These are phyloP conservation scores for Menidia beryllina DNA, from an alignment of 2,113 vertebrate species.

Conservation along the genomic window DNA sequence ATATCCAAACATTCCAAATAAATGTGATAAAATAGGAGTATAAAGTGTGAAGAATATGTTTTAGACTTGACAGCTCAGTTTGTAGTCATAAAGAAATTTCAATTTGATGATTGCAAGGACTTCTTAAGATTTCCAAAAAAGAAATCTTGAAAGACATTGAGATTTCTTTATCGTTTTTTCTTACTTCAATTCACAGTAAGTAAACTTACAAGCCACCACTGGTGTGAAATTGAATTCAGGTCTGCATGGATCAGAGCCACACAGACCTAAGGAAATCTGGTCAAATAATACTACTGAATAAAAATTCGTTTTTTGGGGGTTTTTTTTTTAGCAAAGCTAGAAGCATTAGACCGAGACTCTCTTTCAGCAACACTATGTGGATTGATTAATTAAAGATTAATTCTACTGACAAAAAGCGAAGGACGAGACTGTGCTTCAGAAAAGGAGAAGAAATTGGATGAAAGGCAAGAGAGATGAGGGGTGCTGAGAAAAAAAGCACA, in stretches of 20 bases:
- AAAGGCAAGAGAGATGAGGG: slow-evolving; percentile 31
- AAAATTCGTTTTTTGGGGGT: slow-evolving; percentile 40
- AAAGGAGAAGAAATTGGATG: slow-evolving; percentile 36
- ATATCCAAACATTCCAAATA: background rate
- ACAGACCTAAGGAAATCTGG: slow-evolving; percentile 28
- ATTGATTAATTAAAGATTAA: slow-evolving; percentile 80
- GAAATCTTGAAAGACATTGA: background rate
- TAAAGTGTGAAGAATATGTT: background rate
- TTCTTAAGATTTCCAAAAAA: background rate
- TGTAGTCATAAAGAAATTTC: slow-evolving; percentile 11
- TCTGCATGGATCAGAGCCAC: slow-evolving; percentile 13
- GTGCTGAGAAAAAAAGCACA: slow-evolving; percentile 44
- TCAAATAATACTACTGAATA: slow-evolving; percentile 36
- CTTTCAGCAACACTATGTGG: slow-evolving; percentile 61
- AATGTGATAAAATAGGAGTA: background rate
- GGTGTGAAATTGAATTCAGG: slow-evolving; percentile 17
- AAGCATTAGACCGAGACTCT: slow-evolving; percentile 49
- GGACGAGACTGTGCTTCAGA: slow-evolving; percentile 29
- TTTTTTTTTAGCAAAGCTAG: slow-evolving; percentile 25
- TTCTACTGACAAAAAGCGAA: slow-evolving; percentile 56
- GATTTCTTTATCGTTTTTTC: slow-evolving; percentile 5
- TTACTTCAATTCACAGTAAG: slow-evolving; percentile 10
- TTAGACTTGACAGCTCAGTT: background rate
- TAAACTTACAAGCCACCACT: background rate
- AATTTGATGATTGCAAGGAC: too few relatives aligned